Conservation (phyloP, 2,113 vertebrate genomes). For the Haemorhous mexicanus region DNA sequence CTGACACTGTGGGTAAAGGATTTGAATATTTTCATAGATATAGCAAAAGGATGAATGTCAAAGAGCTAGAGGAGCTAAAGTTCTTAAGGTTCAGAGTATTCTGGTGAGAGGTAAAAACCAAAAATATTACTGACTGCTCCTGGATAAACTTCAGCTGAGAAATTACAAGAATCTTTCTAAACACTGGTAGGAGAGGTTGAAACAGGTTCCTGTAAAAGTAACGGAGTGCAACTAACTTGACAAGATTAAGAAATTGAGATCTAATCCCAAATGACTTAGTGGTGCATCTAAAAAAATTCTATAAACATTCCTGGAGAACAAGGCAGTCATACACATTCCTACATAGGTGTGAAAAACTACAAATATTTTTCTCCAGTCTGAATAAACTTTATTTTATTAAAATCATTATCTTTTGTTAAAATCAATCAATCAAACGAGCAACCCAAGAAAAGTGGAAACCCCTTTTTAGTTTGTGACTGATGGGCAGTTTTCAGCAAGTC, state of each 20-base stretch:
- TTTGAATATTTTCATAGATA: not conserved
- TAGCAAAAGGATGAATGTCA: not conserved
- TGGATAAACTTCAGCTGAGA: not conserved
- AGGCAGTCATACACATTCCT: not conserved
- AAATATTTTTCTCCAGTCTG: not conserved
- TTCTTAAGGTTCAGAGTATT: not conserved
- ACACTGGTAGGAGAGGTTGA: not conserved
- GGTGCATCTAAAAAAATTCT: not conserved
- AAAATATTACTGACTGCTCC: not conserved
- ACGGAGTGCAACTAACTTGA: not conserved
- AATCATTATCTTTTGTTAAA: not conserved
- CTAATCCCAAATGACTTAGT: not conserved
- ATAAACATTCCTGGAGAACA: not conserved
- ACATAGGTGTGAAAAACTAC: fast-evolving
- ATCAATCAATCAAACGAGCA: not conserved
- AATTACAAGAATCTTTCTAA: not conserved
- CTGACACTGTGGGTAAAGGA: not conserved
- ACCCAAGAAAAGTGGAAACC: not conserved
- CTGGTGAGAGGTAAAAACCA: not conserved
- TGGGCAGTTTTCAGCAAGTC: not conserved
- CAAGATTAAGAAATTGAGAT: not conserved
- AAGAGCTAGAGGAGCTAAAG: not conserved
- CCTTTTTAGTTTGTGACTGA: not conserved
- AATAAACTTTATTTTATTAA: not conserved
- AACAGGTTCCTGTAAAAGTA: not conserved